Base-by-base conservation (phyloP, 1,140 invertebrate species). In the Diabrotica virgifera region DNA sequence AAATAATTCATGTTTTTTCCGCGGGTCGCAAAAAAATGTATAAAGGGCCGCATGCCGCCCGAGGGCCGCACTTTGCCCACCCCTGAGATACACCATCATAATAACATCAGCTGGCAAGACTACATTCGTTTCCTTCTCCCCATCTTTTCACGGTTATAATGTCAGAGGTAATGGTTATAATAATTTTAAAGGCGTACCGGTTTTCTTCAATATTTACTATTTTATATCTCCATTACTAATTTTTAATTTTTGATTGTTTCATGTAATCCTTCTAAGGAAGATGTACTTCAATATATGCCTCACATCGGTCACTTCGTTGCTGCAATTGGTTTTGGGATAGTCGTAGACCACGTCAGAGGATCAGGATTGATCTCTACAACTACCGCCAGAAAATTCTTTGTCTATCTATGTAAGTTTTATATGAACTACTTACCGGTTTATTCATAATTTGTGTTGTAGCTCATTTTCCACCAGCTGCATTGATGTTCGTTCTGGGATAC, bases 401-500 rank as follows among this genome's bases (percentile, higher is more conserved):
- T 86, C 36, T 85, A 86, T 67, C 83, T 84, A 63, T 84, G 84
- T 85, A 78, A 67, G 76, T 73, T 59, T n/a, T 6, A 10, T 46
- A 46, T 46, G 6, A 46, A 8, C 8, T 10, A 6, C 6, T 3
- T 10, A 10, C 8, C 5, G 40, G 5, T 46, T 10, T 8, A 46
- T 10, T 10, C 40, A 10, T 57, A 57, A 4, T 57, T 53, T 57
- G 37, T 10, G 51, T 73, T 77, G 37, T 62, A 85, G 84, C 84
- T 8, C 84, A 85, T 71, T 85, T 86, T 63, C 81, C 85, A 53
- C 84, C 85, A 0, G 85, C 83, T 12, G 84, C 84, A 0, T 67
- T 85, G 1, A 78, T 86, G n/a, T 86, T 86, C 68, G 83, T 86
- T 6, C 79, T 85, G 6, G 84, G 84, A 5, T 86, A 85, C 69